Base-by-base conservation (phyloP, 2,888 invertebrate genomes). In the Drosophila melanocephala region DNA sequence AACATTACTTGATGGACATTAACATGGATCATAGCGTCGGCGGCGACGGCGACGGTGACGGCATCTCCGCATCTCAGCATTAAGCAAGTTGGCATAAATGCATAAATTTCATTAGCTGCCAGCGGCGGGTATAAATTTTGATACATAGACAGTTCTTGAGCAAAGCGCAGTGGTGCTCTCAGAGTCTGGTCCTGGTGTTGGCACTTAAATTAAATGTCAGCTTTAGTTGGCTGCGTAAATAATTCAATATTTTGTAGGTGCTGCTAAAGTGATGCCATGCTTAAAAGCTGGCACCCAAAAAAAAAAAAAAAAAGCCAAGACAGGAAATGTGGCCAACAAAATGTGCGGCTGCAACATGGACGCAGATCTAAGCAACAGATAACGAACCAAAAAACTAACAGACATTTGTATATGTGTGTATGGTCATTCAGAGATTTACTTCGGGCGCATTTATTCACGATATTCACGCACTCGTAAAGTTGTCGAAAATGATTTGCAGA, bases 401-500 rank as follows among this genome's bases (percentile, higher is more conserved):
- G 44, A 58, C 47, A 58, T 44, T 26, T 33, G n/a, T 47, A 9
- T 44, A 35, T 55, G 33, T 63, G 44, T 55, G 22, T 61, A 3
- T 35, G 44, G 70, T 52, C 50, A 71, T 55, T 62, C 53, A 61
- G 33, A 72, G 53, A 55, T 35, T 63, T 44, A 62, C 53, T 53
- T 33, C 28, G 4, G 28, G 30, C 52, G 39, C 67, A 71, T 39
- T 72, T 71, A 71, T 58, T 58, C 60, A 59, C 50, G 52, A 30
- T 67, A 80, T 61, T 63, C 59, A 61, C 75, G 55, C 72, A 63
- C 70, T 77, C 63, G 87, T 91, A 91, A 89, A 90, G 89, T 91
- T 88, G 88, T 88, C 88, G 91, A 88, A 88, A 88, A 88, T 88
- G 88, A 88, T 88, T 88, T 88, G 88, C 88, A 91, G 88, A 88